phyloP scores from a whole-genome alignment of 1,140 invertebrate species.

The Aculops lycopersici region DNA sequence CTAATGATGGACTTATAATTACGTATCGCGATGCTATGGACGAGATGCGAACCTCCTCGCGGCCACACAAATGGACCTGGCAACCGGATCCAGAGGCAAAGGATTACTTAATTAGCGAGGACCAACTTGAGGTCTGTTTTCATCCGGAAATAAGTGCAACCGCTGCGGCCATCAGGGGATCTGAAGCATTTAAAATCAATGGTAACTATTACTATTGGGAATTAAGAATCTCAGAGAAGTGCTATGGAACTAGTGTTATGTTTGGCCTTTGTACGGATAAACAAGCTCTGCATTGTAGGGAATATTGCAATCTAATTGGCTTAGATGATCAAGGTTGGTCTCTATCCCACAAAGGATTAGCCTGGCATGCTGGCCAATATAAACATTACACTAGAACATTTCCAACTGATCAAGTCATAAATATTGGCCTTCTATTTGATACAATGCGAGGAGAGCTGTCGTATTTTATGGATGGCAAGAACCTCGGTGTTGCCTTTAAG shows the following conservation, averaged over 20 bases:
- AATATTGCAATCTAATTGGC: conserved; percentile 33
- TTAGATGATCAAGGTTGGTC: conserved; percentile 31
- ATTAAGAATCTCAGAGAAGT: conserved; percentile 24
- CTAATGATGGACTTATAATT: too few relatives aligned
- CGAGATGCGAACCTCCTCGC: too few relatives aligned
- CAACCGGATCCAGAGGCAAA: too few relatives aligned
- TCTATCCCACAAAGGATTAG: conserved; percentile 32
- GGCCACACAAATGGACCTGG: too few relatives aligned
- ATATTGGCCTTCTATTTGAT: conserved; percentile 30
- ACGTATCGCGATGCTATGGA: too few relatives aligned
- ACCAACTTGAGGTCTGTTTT: conserved; percentile 23
- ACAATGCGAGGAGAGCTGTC: conserved; percentile 31
- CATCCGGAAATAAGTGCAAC: conserved; percentile 42
- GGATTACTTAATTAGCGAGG: too few relatives aligned
- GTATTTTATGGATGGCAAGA: conserved; percentile 32
- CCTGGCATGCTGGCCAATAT: conserved; percentile 30
- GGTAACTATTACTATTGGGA: conserved; percentile 31
- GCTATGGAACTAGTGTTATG: conserved; percentile 44
- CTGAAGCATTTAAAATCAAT: conserved; percentile 24
- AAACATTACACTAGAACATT: conserved; percentile 30
- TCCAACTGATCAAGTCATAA: conserved; percentile 29
- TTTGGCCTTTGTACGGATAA: conserved; percentile 31
- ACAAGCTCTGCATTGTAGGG: conserved; percentile 26
- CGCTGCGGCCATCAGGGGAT: conserved; percentile 31
- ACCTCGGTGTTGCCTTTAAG: conserved; percentile 24